Base-by-base conservation (phyloP, 1,140 invertebrate species). In the Xylocopa sonorina region DNA sequence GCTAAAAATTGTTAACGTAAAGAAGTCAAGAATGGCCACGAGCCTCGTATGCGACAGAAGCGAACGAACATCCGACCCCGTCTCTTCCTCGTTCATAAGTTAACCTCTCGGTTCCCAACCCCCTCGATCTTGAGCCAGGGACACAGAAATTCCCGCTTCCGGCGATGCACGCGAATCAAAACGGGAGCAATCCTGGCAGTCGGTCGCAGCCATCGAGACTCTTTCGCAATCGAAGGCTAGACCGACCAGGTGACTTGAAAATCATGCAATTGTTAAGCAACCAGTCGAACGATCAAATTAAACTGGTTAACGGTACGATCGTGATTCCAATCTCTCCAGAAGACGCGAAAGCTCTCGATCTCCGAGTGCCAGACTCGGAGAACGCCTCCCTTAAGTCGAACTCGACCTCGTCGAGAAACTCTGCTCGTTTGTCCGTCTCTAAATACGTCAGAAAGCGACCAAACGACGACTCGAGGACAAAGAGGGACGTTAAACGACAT, bases 291-390 rank as follows among this genome's bases (percentile, higher is more conserved):
- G 34, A 29, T 14, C 29, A 78, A 10, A 3, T 62, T 14, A 38
- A 64, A 5, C 12, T 46, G 27, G 10, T 72, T 18, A 72, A 78
- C 41, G 34, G 58, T 32, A 46, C 41, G 16, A 38, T 53, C 21
- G 63, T 78, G 76, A 73, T 78, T 16, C 77, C 77, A 2, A 16
- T 73, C 3, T 34, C 77, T 10, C n/a, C 48, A n/a, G 68, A 73
- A 43, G 76, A 72, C 38, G 76, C 76, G 16, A 78, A 7, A 6
- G 38, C 27, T 3, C 68, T 73, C 1, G 68, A 48, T 48, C 58
- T 78, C 21, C 57, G 69, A 6, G 48, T 55, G 0, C 69, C 77
- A 0, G 48, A 55, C 1, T 10, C 48, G 0, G 55, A 62, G 9
- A 53, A 16, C 14, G 34, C 27, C 53, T 77, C 74, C 12, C 0